Base-by-base conservation (phyloP, 2,113 vertebrate species). In the Lophius piscatorius region DNA sequence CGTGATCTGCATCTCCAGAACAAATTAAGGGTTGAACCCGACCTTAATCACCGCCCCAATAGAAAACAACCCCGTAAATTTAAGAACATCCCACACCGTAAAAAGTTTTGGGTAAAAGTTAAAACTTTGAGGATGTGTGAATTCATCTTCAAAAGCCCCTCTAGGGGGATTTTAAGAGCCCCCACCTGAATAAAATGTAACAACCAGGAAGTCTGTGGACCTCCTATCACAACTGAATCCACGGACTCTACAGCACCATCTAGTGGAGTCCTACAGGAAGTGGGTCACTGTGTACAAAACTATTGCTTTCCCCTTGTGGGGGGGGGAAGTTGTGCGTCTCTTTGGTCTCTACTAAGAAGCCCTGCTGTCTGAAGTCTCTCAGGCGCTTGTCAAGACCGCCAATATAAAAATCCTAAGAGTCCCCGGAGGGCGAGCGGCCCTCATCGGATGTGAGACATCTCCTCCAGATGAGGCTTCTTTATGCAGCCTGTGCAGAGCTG, bases 401-500 rank as follows among this genome's bases (percentile, higher is more conserved):
- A 69, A 62, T 13, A 59, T 11, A 31, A 10, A 66, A 68, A 45
- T 49, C n/a, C 20, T 39, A 45, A 29, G 6, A 77, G 76, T 81
- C 68, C 62, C 26, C 24, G n/a, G n/a, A 18, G 59, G 39, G 59
- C 48, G 45, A 44, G 0, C 29, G 18, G 45, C 29, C 56, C 78
- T 91, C 87, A 94, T 80, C 92, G 89, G 44, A 94, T 94, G 56
- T 88, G 87, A 13, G 93, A 87, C 91, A 93, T 93, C 42, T 93
- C 92, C 16, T 93, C 93, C 67, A 93, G 74, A 45, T 90, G 89
- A 2, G 93, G 93, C 0, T 91, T 93, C 70, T 93, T 93, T 91
- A 91, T 88, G 87, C 92, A 94, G 71, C 93, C 93, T 0, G 92
- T 94, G 84, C 93, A 94, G 0, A 94, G 93, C 75, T 94, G 93